Percentiles rank a stretch among this genome's conserved stretches.
phyloP scores from a whole-genome alignment of 37 sponge, comb jelly and placozoan genomes.

The Hexactinellida sp. region DNA sequence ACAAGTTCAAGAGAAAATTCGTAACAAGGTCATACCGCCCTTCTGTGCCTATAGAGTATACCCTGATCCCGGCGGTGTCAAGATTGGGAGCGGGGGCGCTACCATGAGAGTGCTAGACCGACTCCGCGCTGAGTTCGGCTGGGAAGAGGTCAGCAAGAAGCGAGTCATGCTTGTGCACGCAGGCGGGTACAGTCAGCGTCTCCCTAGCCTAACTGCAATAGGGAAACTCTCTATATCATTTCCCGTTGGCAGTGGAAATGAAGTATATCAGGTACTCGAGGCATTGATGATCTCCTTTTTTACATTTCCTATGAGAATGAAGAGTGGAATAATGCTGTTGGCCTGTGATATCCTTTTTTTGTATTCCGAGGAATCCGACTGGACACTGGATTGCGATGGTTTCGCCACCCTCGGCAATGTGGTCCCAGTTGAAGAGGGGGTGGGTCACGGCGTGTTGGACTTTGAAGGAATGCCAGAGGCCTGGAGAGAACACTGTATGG shows the following conservation, averaged over 20 bases:
- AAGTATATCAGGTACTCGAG: conserved; percentile 50
- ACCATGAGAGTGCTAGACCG: conserved; percentile 41
- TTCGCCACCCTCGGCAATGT: neutral
- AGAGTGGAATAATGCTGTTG: conserved; percentile 33
- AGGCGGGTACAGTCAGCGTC: conserved; percentile 68
- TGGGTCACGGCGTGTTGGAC: conserved; percentile 10
- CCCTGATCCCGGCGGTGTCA: conserved; percentile 51
- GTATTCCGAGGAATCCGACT: neutral
- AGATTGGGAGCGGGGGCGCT: conserved; percentile 67
- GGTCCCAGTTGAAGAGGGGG: neutral
- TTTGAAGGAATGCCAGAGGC: neutral
- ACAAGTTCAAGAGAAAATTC: conserved; percentile 38
- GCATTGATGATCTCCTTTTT: conserved; percentile 34
- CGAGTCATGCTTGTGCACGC: conserved; percentile 52
- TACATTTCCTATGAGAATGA: conserved; percentile 52
- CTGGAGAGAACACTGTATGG: neutral
- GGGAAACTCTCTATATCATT: conserved; percentile 52
- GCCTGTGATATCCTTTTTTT: conserved; percentile 5
- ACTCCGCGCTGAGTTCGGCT: conserved; percentile 23
- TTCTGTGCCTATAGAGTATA: conserved; percentile 39
- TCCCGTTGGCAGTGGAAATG: conserved; percentile 37
- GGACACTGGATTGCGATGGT: neutral
- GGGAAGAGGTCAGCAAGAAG: conserved; percentile 14
- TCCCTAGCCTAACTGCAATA: conserved; percentile 53
- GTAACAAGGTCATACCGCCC: conserved; percentile 29